Conservation (phyloP, 2,113 vertebrate species). For the Heloderma charlesbogerti region DNA sequence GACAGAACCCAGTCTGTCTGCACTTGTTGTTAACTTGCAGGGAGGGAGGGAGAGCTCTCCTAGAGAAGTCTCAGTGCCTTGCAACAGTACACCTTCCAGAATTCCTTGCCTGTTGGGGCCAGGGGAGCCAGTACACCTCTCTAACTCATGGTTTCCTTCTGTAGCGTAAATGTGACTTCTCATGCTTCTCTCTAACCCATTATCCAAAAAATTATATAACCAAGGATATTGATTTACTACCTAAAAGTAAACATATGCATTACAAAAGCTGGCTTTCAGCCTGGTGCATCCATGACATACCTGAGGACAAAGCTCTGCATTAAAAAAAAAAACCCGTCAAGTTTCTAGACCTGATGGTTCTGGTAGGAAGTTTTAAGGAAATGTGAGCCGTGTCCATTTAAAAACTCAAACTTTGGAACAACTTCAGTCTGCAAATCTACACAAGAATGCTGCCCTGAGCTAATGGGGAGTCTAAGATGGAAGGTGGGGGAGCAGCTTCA, state of each 20-base stretch:
- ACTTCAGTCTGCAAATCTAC: background rate
- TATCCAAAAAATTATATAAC: background rate
- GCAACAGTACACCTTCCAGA: background rate
- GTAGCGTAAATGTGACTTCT: background rate
- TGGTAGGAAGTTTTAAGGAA: background rate
- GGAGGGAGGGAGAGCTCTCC: background rate
- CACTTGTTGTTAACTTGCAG: background rate
- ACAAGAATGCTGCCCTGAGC: background rate
- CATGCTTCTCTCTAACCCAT: background rate
- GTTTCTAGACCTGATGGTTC: background rate
- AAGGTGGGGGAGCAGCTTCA: background rate
- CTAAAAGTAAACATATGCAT: background rate
- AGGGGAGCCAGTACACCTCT: background rate
- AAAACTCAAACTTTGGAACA: too few species aligned
- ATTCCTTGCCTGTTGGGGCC: too few species aligned
- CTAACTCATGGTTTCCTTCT: background rate
- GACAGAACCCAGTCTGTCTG: background rate
- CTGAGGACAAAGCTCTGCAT: background rate
- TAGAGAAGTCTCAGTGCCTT: background rate
- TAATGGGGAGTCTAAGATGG: too few species aligned
- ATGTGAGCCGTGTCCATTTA: too few species aligned
- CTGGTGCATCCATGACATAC: too few species aligned
- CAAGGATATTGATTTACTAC: background rate
- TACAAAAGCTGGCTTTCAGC: background rate
- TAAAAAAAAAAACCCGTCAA: background rate